A percentile compares a stretch with the other conserved stretches of the same genome.
Conservation (phyloP, 2,888 invertebrate species). For the Lobophora halterata region DNA sequence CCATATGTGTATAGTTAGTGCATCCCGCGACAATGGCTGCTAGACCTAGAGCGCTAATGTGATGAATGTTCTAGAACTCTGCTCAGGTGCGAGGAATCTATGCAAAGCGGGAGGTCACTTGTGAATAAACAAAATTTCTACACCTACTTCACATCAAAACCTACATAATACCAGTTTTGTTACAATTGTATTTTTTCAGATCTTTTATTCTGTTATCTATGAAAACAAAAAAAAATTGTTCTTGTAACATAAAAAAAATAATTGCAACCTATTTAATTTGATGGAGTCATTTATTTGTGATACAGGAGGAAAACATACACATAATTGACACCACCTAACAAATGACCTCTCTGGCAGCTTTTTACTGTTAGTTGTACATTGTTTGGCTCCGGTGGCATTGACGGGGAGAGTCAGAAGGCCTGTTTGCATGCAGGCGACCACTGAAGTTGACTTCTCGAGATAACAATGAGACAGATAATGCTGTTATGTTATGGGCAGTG, state of each 20-base stretch:
- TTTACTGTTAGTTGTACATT: slow-evolving; percentile 36
- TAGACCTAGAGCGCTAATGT: slow-evolving; percentile 56
- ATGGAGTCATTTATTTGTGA: background rate
- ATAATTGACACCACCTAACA: slow-evolving; percentile 14
- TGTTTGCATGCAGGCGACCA: slow-evolving; percentile 16
- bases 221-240: too few relatives aligned
- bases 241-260: too few relatives aligned
- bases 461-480: slow-evolving; percentile 2
- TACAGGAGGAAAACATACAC: slow-evolving; percentile 7
- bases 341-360: slow-evolving; percentile 47
- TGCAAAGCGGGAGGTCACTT: slow-evolving; percentile 54
- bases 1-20: slow-evolving; percentile 58
- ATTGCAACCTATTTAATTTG: background rate
- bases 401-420: slow-evolving; percentile 15
- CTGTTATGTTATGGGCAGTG: slow-evolving; percentile 3
- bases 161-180: background rate
- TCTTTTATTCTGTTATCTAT: too few relatives aligned
- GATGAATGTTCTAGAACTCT: slow-evolving; percentile 62
- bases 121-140: slow-evolving; percentile 10
- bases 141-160: background rate
- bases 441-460: slow-evolving; percentile 3
- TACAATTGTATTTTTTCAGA: too few relatives aligned
- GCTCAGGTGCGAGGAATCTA: slow-evolving; percentile 56
- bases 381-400: slow-evolving; percentile 12
- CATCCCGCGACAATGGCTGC: slow-evolving; percentile 64